Conservation (phyloP, 2,797 vertebrate genomes). For the Oophaga sylvatica region DNA sequence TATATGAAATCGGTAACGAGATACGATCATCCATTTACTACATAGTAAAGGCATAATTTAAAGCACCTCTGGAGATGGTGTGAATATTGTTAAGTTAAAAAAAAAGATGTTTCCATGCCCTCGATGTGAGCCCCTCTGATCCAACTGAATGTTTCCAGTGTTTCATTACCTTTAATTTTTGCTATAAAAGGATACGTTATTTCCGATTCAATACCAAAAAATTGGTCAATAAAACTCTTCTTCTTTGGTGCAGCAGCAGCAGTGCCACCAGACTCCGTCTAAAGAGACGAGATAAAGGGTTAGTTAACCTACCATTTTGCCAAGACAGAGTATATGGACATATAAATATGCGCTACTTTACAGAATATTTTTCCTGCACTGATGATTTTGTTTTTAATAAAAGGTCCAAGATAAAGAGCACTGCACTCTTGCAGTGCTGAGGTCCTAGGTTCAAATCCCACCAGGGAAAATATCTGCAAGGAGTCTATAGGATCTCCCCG, state of each 20-base stretch:
- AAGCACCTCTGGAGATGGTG: neutral
- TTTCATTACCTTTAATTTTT: neutral
- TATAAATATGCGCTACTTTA: neutral
- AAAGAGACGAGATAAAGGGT: conserved; percentile 63
- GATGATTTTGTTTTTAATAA: too few relatives aligned
- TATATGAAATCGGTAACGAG: neutral
- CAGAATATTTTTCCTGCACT: neutral
- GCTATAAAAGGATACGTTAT: conserved; percentile 88
- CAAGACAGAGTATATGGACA: neutral
- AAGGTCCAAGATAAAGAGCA: too few relatives aligned
- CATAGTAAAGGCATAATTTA: neutral
- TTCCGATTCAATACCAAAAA: conserved; percentile 96
- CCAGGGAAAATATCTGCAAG: too few relatives aligned
- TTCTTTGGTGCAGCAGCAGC: conserved; percentile 81
- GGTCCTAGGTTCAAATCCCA: too few relatives aligned
- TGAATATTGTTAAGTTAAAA: neutral
- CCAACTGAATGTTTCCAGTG: neutral
- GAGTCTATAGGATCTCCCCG: too few relatives aligned
- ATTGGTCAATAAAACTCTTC: conserved; percentile 98
- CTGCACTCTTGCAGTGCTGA: too few relatives aligned
- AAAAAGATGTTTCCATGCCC: neutral
- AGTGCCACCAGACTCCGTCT: conserved; percentile 77
- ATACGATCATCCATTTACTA: too few relatives aligned
- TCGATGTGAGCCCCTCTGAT: neutral
- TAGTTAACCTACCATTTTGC: neutral